Evolutionary conservation across 2,888 invertebrate species (phyloP), one percentile per base, ranked within the genome.

Genomic region (Melitaea athalia): DNA sequence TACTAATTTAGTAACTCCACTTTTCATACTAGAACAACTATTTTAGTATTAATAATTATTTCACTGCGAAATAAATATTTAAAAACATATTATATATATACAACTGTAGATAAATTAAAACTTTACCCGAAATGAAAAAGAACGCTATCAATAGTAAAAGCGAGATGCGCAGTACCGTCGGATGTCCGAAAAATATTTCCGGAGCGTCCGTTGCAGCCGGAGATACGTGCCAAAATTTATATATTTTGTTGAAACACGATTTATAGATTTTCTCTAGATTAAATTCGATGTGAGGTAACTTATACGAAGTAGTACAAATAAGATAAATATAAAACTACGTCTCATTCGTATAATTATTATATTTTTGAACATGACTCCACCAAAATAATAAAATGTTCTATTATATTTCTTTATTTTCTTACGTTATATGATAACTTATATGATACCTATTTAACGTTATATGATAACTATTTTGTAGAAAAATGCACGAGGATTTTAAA

Each of bases 131-230:
- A 38, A 55, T 55, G 52, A 52, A 17, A 60, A 60, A 60, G 59
- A 14, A 42, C 59, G 52, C 45, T 64, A 60, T 68, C 59, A 68
- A 68, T 68, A 68, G 60, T 60, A 64, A 59, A 55, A 45, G 68
- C 59, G 59, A 72, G 72, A 59, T 31, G 65, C 64, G 64, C 64
- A 66, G 59, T 67, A 64, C 82, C 82, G 81, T 80, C 85, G 87
- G 88, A 88, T 79, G 81, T 88, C 88, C 88, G 85, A 80, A 85
- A 82, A 83, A 83, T 85, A 86, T 86, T 82, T 87, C 87, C 85
- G 82, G 81, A 67, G 74, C 77, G 81, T 81, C 79, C 82, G 82
- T 75, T 80, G 77, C 81, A 78, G 79, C 75, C 68, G 63, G 63
- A 68, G 64, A 72, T 71, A 69, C 71, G 61, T 73, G 72, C 67